Percentiles rank a stretch among this genome's conserved stretches.
Conservation (phyloP, 2,888 invertebrate genomes). For the Coremacera marginata region DNA sequence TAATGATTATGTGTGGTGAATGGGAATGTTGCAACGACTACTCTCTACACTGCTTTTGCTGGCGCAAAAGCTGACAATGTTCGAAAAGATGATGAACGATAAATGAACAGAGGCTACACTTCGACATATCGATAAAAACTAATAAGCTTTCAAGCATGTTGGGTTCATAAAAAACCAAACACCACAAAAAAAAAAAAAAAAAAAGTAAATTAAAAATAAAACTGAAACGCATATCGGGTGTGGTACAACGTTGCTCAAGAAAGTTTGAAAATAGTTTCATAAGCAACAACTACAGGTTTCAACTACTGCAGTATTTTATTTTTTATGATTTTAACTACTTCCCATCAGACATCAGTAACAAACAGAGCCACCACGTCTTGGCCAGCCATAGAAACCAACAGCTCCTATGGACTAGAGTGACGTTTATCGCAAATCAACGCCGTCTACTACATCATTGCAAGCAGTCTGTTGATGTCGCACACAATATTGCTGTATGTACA, state of each 20-base stretch:
- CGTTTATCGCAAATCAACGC: slow-evolving; percentile 28
- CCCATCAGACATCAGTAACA: neutral
- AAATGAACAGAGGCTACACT: slow-evolving; percentile 20
- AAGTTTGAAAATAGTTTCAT: neutral
- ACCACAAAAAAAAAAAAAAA: neutral
- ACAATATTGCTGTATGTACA: neutral
- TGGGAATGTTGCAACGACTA: neutral
- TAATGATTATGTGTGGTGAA: slow-evolving; percentile 19
- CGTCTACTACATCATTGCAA: neutral
- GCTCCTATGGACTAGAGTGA: neutral
- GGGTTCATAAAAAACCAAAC: neutral
- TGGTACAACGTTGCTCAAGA: neutral
- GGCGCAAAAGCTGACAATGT: slow-evolving; percentile 27
- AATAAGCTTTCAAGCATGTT: slow-evolving; percentile 20
- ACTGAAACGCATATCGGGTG: neutral
- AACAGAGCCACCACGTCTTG: neutral
- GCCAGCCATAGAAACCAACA: neutral
- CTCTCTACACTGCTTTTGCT: neutral
- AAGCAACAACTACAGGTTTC: slow-evolving; percentile 15
- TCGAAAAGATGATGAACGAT: slow-evolving; percentile 40
- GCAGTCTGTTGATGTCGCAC: neutral
- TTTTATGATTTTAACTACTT: slow-evolving; percentile 18
- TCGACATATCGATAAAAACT: slow-evolving; percentile 33
- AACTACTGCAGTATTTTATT: slow-evolving; percentile 12
- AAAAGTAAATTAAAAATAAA: neutral